Base-by-base conservation (phyloP, 2,113 vertebrate species). In the Megatriorchis doriae region DNA sequence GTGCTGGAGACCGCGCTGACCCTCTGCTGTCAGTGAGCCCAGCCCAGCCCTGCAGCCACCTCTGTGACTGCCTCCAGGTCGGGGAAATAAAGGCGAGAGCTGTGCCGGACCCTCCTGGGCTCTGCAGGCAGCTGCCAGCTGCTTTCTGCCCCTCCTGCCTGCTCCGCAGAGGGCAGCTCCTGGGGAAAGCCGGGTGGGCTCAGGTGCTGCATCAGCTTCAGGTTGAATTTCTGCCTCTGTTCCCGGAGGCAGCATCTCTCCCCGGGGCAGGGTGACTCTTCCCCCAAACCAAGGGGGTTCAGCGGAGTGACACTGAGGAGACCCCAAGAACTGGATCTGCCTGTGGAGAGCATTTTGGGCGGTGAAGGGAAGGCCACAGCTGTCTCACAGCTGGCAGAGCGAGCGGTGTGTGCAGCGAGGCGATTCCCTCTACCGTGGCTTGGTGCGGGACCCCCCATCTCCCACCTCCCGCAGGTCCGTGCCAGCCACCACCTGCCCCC, bases 41-140 rank as follows among this genome's bases (percentile, higher is more conserved):
- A 29, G 68, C 66, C 55, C 59, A 23, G 53, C 59, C 40, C 17
- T 4, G 77, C 67, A 62, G 53, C 73, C 52, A 3, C 68, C 38
- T 38, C 63, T 42, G 59, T 4, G 0, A 0, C 1, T 4, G n/a
- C 34, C 16, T 53, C 53, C 2, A 10, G 23, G 18, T 10, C 3
- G 1, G 61, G 56, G 84, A 29, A 42, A n/a, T 61, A 7, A 21
- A 14, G 36, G 0, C 1, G 6, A 71, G 71, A 67, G 52, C 34
- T 0, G 32, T 9, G 18, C 10, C 1, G 4, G 79, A 48, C 45
- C 20, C 40, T 66, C 34, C 55, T 3, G 66, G 42, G 83, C 11
- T 79, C 72, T 10, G 10, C 18, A 5, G 27, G 66, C 34, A 26
- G 67, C 73, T 61, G 47, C 75, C 55, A 0, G n/a, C 61, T 2